Conservation (phyloP, 2,113 vertebrate genomes). For the Hypanus sabinus region DNA sequence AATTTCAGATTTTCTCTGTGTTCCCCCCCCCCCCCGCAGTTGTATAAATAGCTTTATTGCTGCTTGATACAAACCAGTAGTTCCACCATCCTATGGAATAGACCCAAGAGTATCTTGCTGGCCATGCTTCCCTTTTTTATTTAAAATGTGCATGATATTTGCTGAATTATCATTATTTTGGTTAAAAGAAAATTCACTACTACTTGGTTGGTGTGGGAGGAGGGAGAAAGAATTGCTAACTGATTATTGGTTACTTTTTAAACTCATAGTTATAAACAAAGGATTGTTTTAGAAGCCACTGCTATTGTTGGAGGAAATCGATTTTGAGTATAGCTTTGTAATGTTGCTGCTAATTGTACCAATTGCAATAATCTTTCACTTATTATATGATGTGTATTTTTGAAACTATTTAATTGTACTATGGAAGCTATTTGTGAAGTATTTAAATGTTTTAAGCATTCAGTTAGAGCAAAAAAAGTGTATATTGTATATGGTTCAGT, state of each 20-base stretch:
- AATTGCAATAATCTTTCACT: neutral
- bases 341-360: neutral
- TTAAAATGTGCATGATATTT: neutral
- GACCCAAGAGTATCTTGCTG: neutral
- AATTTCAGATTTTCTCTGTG: neutral
- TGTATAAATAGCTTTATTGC: neutral
- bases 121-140: neutral
- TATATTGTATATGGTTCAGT: neutral
- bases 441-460: neutral
- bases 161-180: neutral
- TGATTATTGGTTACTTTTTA: neutral
- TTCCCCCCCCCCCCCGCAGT: neutral
- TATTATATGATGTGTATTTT: neutral
- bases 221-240: neutral
- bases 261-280: neutral
- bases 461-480: neutral
- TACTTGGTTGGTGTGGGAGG: neutral
- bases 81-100: neutral
- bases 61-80: neutral
- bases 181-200: neutral
- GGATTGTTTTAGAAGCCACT: neutral
- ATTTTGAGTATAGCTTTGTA: neutral
- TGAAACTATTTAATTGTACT: conserved; percentile 16
- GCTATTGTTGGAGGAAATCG: neutral
- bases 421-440: neutral